Evolutionary conservation across 2,113 vertebrate species (phyloP).

Genomic region (Cynoglossus semilaevis): DNA sequence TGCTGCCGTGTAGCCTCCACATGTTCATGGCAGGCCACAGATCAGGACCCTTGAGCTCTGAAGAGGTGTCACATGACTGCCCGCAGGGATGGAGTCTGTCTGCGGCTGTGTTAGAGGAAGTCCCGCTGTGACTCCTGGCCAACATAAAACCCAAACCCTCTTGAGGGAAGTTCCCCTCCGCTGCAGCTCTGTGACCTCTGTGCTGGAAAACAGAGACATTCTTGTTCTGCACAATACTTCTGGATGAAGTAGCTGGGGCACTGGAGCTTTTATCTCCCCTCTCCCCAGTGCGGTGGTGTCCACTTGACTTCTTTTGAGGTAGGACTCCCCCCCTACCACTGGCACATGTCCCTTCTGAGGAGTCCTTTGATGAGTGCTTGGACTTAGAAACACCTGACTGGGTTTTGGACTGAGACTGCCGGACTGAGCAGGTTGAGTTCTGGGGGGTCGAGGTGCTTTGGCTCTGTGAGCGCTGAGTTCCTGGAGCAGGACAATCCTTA

Average conservation of each 20-base stretch:
- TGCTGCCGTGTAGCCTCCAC: conserved; percentile 57
- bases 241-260: conserved; percentile 26
- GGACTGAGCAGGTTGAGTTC: conserved; percentile 18
- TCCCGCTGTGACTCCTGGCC: conserved; percentile 74
- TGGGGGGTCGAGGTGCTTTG: conserved; percentile 53
- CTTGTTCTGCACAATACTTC: conserved; percentile 21
- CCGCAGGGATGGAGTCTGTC: conserved; percentile 47
- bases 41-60: conserved; percentile 56
- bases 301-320: conserved; percentile 48
- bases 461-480: conserved; percentile 83
- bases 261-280: conserved; percentile 45
- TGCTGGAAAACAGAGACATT: conserved; percentile 37
- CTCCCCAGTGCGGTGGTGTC: conserved; percentile 31
- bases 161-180: conserved; percentile 76
- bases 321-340: conserved; percentile 31
- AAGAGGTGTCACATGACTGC: conserved; percentile 54
- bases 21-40: conserved; percentile 70
- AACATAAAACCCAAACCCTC: conserved; percentile 74
- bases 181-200: conserved; percentile 59
- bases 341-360: conserved; percentile 29
- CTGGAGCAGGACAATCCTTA: conserved; percentile 85
- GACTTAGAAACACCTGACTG: conserved; percentile 42
- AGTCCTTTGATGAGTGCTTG: conserved; percentile 53
- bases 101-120: conserved; percentile 38
- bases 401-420: conserved; percentile 30